Conservation (phyloP, 2,113 vertebrate genomes). For the Tragelaphus strepsiceros region DNA sequence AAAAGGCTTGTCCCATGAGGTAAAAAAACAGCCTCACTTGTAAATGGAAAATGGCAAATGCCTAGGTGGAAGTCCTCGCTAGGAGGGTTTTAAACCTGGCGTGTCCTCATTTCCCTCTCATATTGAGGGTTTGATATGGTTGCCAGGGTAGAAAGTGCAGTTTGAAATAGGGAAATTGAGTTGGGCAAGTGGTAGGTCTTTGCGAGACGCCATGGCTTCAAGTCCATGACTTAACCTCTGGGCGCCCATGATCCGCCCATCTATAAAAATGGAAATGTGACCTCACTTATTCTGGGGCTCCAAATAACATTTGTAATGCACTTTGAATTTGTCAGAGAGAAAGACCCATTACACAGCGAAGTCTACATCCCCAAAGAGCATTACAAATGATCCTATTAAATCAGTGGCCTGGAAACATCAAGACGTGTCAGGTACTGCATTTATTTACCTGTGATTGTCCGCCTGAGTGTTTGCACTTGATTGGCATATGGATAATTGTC, state of each 20-base stretch:
- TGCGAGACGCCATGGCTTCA: background rate
- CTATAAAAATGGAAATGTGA: conserved; percentile 53
- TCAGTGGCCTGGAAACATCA: conserved; percentile 55
- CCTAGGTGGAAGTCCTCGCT: background rate
- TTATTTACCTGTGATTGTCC: conserved; percentile 64
- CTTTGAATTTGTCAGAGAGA: conserved; percentile 55
- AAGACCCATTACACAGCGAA: conserved; percentile 35
- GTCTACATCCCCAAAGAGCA: conserved; percentile 37
- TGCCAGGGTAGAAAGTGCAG: background rate
- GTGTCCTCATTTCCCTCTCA: conserved; percentile 12
- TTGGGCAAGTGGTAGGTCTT: background rate
- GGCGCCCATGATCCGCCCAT: background rate
- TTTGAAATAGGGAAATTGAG: background rate
- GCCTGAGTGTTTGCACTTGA: conserved; percentile 50
- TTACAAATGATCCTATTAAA: conserved; percentile 63
- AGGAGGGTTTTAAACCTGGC: background rate
- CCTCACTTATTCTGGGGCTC: conserved; percentile 52
- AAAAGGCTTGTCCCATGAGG: background rate
- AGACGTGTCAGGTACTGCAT: conserved; percentile 41
- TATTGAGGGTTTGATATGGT: background rate
- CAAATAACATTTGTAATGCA: conserved; percentile 54
- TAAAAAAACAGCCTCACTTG: background rate
- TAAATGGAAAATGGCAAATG: background rate
- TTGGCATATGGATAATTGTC: conserved; percentile 66
- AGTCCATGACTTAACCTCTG: background rate